Conservation (phyloP, 2,888 invertebrate genomes). For the Lasioglossum villosulum region DNA sequence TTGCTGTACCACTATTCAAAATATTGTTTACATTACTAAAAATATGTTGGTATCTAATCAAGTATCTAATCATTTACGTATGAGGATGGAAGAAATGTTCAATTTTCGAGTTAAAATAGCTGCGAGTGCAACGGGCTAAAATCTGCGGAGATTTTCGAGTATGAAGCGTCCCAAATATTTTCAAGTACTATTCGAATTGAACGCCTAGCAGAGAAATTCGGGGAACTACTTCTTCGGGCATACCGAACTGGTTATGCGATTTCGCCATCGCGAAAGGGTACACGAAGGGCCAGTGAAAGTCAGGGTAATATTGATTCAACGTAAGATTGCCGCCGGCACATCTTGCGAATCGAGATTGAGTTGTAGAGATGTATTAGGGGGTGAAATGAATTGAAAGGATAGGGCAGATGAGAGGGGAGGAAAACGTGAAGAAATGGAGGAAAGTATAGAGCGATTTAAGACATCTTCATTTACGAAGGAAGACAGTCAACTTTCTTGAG, state of each 20-base stretch:
- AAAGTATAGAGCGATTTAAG: not conserved
- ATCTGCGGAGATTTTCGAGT: not conserved
- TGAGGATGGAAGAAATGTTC: no score
- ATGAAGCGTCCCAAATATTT: not conserved
- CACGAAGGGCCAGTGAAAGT: slow-evolving; percentile 39
- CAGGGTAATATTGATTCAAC: slow-evolving; percentile 65
- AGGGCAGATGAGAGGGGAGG: slow-evolving; percentile 9
- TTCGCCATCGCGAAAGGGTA: slow-evolving; percentile 16
- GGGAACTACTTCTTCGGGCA: not conserved
- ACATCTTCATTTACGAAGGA: not conserved
- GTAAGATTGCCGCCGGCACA: slow-evolving; percentile 63
- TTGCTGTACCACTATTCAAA: no score
- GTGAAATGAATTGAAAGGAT: slow-evolving; percentile 14
- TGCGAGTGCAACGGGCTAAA: not conserved
- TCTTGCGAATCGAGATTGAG: slow-evolving; percentile 68
- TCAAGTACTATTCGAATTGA: not conserved
- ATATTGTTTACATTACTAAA: no score
- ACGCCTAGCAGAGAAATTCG: not conserved
- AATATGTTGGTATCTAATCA: no score
- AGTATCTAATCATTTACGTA: no score
- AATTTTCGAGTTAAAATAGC: no score
- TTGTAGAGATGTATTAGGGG: slow-evolving; percentile 26
- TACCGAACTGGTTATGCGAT: slow-evolving; percentile 13
- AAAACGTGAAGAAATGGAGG: not conserved
- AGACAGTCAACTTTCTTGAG: slow-evolving; percentile 50